Percentiles rank a stretch among this genome's conserved stretches.
Evolutionary conservation across 2,888 invertebrate genomes (phyloP).

Genomic region (Eudemis profundana): DNA sequence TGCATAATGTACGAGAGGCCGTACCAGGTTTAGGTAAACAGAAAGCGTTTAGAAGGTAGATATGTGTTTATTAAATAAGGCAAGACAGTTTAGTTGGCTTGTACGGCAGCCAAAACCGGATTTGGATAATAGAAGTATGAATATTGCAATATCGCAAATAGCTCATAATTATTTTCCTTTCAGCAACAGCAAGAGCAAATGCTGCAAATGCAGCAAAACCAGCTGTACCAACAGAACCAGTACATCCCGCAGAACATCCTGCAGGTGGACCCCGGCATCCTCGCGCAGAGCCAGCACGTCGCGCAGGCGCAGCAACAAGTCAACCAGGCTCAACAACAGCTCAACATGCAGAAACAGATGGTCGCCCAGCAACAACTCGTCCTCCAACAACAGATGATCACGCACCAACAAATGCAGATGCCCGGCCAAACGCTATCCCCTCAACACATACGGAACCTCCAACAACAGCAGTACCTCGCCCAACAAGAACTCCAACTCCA

Average conservation of each 20-base stretch:
- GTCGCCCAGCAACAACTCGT: slow-evolving; percentile 79
- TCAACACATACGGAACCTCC: slow-evolving; percentile 73
- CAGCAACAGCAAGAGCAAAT: slow-evolving; percentile 64
- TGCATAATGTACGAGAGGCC: too few species aligned
- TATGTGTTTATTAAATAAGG: too few species aligned
- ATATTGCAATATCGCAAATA: too few species aligned
- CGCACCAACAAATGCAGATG: slow-evolving; percentile 74
- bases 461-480: slow-evolving; percentile 81
- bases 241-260: slow-evolving; percentile 67
- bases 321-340: slow-evolving; percentile 77
- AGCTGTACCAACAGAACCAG: slow-evolving; percentile 57
- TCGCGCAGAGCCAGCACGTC: slow-evolving; percentile 77
- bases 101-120: too few species aligned
- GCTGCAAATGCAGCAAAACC: slow-evolving; percentile 70
- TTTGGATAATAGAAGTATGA: too few species aligned
- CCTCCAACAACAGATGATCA: slow-evolving; percentile 78
- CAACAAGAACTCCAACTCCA: slow-evolving; percentile 83
- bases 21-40: too few species aligned
- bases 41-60: too few species aligned
- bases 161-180: background rate
- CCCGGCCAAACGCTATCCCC: slow-evolving; percentile 81
- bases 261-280: slow-evolving; percentile 64
- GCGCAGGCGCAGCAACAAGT: slow-evolving; percentile 79
- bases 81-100: too few species aligned
- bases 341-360: slow-evolving; percentile 81